These are phyloP conservation scores for Prochilodus magdalenae DNA, from an alignment of 2,113 vertebrate genomes.

Conservation along the genomic window DNA sequence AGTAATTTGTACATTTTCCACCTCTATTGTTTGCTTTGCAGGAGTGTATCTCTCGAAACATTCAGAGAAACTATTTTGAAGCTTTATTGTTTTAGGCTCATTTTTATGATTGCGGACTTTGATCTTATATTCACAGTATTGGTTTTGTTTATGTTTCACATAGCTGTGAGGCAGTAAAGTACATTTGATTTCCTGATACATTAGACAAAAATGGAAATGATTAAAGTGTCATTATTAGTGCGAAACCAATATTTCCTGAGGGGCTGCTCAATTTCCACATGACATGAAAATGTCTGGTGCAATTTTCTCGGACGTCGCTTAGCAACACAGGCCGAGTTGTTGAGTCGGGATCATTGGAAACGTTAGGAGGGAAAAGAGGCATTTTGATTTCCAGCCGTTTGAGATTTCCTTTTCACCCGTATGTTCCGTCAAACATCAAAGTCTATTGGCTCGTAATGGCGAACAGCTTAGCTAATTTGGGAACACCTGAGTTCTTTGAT, in stretches of 20 bases:
- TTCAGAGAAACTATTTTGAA: slow-evolving; percentile 11
- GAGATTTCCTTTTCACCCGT: slow-evolving; percentile 65
- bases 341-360: slow-evolving; percentile 58
- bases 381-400: slow-evolving; percentile 73
- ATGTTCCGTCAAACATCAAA: slow-evolving; percentile 77
- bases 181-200: slow-evolving; percentile 62
- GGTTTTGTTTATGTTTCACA: slow-evolving; percentile 64
- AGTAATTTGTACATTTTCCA: slow-evolving; percentile 29
- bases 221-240: slow-evolving; percentile 58
- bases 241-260: slow-evolving; percentile 58
- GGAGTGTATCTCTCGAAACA: slow-evolving; percentile 1
- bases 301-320: slow-evolving; percentile 65
- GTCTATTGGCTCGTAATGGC: slow-evolving; percentile 70
- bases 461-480: slow-evolving; percentile 72
- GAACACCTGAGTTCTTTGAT: slow-evolving; percentile 71
- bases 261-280: slow-evolving; percentile 61
- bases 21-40: slow-evolving; percentile 41
- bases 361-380: slow-evolving; percentile 55
- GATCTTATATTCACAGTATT: slow-evolving; percentile 57
- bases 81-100: slow-evolving; percentile 9
- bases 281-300: slow-evolving; percentile 61
- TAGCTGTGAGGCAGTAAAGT: slow-evolving; percentile 50
- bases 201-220: slow-evolving; percentile 67
- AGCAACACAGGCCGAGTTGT: slow-evolving; percentile 65
- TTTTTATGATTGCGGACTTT: slow-evolving; percentile 54